These are phyloP conservation scores for Heterohyrax brucei DNA, from an alignment of 2,797 vertebrate genomes.

Conservation along the genomic window DNA sequence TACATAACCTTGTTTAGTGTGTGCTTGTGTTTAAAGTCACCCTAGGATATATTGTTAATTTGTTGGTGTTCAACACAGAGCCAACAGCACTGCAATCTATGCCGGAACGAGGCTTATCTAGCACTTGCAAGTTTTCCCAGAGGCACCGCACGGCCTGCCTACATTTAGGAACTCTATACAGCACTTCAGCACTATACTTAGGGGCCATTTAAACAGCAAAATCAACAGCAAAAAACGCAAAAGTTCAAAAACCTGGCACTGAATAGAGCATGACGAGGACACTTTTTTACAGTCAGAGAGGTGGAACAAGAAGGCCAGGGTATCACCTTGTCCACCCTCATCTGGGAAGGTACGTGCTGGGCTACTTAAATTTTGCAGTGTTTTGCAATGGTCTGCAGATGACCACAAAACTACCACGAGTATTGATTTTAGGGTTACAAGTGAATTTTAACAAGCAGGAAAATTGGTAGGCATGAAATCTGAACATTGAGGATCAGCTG, in stretches of 20 bases:
- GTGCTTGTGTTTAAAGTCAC: neutral
- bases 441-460: neutral
- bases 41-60: neutral
- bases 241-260: neutral
- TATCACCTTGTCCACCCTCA: neutral
- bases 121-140: neutral
- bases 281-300: neutral
- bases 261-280: neutral
- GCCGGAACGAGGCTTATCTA: neutral
- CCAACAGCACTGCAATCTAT: neutral
- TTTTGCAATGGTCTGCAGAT: neutral
- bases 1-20: neutral
- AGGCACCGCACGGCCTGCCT: neutral
- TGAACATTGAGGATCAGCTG: neutral
- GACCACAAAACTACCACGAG: neutral
- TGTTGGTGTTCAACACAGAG: neutral
- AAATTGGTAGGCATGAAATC: neutral
- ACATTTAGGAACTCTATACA: neutral
- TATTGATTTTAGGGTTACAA: neutral
- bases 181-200: neutral
- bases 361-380: neutral
- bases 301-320: neutral
- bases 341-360: neutral
- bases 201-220: neutral
- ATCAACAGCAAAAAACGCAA: neutral